Evolutionary conservation across 2,888 invertebrate genomes (phyloP).

Genomic region (Thumatha senex): DNA sequence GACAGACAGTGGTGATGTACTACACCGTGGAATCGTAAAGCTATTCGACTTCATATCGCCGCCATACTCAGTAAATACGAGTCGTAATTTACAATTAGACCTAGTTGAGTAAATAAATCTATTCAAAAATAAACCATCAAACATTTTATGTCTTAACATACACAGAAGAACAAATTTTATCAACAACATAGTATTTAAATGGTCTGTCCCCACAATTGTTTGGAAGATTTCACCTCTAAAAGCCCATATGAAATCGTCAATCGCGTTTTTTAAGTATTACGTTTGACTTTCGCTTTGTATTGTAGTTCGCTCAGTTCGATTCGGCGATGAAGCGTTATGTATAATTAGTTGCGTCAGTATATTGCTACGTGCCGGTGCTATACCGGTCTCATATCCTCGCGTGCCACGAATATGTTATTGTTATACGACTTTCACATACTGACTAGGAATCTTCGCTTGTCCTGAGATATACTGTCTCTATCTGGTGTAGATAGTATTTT

Average conservation of each 20-base stretch:
- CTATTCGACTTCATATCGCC: too few species aligned
- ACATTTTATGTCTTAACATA: too few species aligned
- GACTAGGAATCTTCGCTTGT: conserved; percentile 52
- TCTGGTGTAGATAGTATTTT: conserved; percentile 8
- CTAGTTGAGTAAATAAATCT: too few species aligned
- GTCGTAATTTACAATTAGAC: too few species aligned
- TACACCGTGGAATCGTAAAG: too few species aligned
- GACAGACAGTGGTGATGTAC: too few species aligned
- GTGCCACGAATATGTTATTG: conserved; percentile 72
- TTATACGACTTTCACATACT: conserved; percentile 68
- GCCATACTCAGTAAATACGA: too few species aligned
- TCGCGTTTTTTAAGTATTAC: conserved; percentile 49
- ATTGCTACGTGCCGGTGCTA: conserved; percentile 61
- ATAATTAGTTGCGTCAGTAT: conserved; percentile 78
- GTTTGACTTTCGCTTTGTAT: conserved; percentile 64
- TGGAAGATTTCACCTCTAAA: conserved; percentile 15
- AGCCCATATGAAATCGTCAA: conserved; percentile 12
- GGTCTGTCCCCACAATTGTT: background rate
- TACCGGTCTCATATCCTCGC: conserved; percentile 62
- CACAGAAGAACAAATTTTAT: too few species aligned
- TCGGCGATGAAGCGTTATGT: conserved; percentile 62
- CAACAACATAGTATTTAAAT: too few species aligned
- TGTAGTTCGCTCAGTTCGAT: conserved; percentile 46
- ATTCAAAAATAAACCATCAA: too few species aligned
- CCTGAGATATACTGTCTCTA: conserved; percentile 14